Evolutionary conservation across 1,140 invertebrate genomes (phyloP).

Genomic region (Palaemon carinicauda): DNA sequence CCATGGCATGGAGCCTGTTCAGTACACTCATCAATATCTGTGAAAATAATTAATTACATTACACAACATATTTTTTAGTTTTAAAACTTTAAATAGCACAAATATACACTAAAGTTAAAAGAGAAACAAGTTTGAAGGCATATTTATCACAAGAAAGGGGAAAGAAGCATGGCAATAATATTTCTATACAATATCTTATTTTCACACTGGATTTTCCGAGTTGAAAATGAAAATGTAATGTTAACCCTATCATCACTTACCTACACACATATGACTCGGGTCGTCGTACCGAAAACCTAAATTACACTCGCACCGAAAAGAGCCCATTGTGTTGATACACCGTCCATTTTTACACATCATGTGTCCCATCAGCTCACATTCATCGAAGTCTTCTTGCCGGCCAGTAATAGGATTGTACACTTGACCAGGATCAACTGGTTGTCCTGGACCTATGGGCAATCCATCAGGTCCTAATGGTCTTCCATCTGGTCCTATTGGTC

Average conservation of each 20-base stretch:
- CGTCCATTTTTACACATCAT: constrained; percentile 85
- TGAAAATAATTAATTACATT: constrained; percentile 35
- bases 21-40: constrained; percentile 76
- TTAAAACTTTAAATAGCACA: not conserved
- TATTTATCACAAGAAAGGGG: no score
- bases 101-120: not conserved
- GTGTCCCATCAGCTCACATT: constrained; percentile 82
- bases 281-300: constrained; percentile 78
- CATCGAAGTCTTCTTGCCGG: constrained; percentile 78
- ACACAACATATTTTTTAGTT: not conserved
- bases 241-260: constrained; percentile 60
- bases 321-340: constrained; percentile 82
- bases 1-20: constrained; percentile 76
- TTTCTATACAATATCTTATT: not conserved
- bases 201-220: not conserved
- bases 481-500: constrained; percentile 10
- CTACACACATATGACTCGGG: constrained; percentile 80
- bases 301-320: constrained; percentile 77
- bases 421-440: constrained; percentile 69
- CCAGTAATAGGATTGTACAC: constrained; percentile 82
- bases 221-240: not conserved
- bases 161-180: not conserved
- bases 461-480: constrained; percentile 15
- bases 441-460: not conserved
- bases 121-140: not conserved